Conservation (phyloP, 2,113 vertebrate genomes). For the Taurulus bubalis region DNA sequence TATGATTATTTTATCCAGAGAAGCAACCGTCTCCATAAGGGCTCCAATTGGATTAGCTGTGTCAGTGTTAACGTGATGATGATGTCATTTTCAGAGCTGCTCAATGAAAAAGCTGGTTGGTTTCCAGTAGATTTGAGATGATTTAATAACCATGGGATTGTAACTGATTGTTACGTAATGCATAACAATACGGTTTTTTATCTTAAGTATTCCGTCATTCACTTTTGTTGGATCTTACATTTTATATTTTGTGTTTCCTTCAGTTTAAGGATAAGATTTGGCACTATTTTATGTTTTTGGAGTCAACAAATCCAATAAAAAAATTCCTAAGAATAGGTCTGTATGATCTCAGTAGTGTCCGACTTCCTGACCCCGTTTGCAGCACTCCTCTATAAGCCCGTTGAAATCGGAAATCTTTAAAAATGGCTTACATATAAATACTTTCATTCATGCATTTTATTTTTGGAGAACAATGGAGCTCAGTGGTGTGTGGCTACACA, state of each 20-base stretch:
- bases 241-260: background rate
- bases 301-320: background rate
- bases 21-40: background rate
- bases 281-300: background rate
- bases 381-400: background rate
- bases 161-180: background rate
- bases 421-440: background rate
- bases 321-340: background rate
- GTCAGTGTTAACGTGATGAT: background rate
- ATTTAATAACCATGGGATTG: background rate
- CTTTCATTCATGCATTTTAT: background rate
- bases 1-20: background rate
- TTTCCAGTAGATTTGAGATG: background rate
- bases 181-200: background rate
- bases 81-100: background rate
- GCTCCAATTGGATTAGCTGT: background rate
- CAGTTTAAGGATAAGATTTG: background rate
- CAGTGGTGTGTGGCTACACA: background rate
- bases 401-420: background rate
- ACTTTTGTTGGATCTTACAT: background rate
- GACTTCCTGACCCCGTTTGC: background rate
- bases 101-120: background rate
- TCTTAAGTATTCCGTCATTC: background rate
- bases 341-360: background rate
- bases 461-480: background rate